Base-by-base conservation (phyloP, 2,113 vertebrate genomes). In the Bucco capensis region DNA sequence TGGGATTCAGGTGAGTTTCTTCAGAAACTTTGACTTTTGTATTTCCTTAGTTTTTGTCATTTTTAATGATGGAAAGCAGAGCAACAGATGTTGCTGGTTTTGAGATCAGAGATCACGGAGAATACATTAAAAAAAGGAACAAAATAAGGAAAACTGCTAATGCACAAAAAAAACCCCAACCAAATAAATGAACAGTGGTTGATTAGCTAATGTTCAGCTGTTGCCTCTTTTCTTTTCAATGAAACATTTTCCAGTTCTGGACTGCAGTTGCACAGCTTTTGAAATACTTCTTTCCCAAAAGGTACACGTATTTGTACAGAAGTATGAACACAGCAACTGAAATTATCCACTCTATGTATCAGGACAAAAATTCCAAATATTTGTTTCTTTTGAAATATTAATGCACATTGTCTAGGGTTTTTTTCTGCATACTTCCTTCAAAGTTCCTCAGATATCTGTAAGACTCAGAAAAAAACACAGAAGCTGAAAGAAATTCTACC, bases 11-110 rank as follows among this genome's bases (percentile, higher is more conserved):
- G 53, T 82, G 84, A 92, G 18, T 77, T 85, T 92, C 42, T 88
- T 83, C 21, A 73, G 31, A 88, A 87, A 93, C 49, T 81, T 71
- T 25, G 54, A 30, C 6, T 71, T 79, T 35, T 83, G 44, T 86
- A 47, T 65, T 86, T 94, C 42, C 58, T 61, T 70, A 76, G 31
- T 30, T 88, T 89, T 86, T 89, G 66, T 89, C 24, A 40, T 86
- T 86, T 94, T 90, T 88, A 74, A 44, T 61, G 58, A 58, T 19
- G 30, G 62, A 66, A 88, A 84, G 38, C 15, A 61, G 42, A 21
- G 12, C 62, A 83, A 65, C 77, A 96, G 77, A 66, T 93, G 62
- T 76, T 88, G 35, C 80, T 86, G 28, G 28, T 35, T 92, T 90
- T 87, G 71, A 86, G 71, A 73, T 79, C 53, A 84, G 50, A 86